Evolutionary conservation across 2,797 vertebrate species (phyloP), one percentile per base, ranked within the genome.

Genomic region (Gadopsis marmoratus): DNA sequence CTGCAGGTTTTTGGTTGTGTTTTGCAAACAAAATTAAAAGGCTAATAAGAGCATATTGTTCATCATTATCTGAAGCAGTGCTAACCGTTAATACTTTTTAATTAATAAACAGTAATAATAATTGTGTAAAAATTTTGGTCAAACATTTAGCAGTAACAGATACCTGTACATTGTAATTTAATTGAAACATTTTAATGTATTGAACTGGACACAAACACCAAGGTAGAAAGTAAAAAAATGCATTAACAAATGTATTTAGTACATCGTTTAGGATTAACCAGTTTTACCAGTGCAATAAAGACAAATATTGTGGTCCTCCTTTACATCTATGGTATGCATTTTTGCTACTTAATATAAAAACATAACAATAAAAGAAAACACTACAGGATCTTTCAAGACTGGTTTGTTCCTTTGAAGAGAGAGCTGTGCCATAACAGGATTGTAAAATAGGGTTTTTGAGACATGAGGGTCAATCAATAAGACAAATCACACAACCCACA

Each of bases 401-500:
- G 62, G 85, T 90, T 91, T 84, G 84, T 83, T 92, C 88, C 90
- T 86, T 88, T 90, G 89, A 89, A 88, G 86, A 91, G 86, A 93
- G 89, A 92, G 81, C 89, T 89, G 80, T 90, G 81, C 72, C 86
- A 84, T 84, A 82, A 81, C 81, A 90, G 60, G 90, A 91, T 93
- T 88, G 78, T 82, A 79, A 86, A 87, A 73, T 83, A 72, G 79
- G 83, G 89, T 92, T 94, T 93, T 93, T 82, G 90, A 93, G 91
- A 88, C 91, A 91, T 89, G 85, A 90, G 76, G 78, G 89, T 93
- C 90, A 94, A 93, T 92, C 88, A 93, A 86, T 89, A 71, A 86
- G 84, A 93, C 91, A 94, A 94, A 95, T 91, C 93, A 90, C 89
- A 93, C 90, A 93, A 92, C 85, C 90, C 90, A 71, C 86, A 90